phyloP scores from a whole-genome alignment of 2,113 vertebrate genomes.

The Herpetotheres cachinnans region DNA sequence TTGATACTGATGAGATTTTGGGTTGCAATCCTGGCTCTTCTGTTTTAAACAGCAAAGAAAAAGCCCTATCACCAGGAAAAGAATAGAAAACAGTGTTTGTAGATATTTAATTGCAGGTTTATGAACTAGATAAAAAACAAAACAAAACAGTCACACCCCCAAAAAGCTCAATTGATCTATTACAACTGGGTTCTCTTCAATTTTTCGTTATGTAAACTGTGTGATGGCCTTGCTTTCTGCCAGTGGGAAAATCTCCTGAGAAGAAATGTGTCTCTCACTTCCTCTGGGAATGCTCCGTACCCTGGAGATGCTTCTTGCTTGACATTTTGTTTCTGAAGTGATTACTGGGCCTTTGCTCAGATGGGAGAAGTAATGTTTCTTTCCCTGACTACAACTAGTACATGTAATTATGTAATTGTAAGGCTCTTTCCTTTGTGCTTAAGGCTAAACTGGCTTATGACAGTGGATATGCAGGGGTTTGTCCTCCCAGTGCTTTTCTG shows the following conservation, averaged over 20 bases:
- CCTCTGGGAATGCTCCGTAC: slow-evolving; percentile 70
- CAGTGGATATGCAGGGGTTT: neutral
- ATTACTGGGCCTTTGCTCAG: slow-evolving; percentile 1
- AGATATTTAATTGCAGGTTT: neutral
- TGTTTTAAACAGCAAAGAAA: neutral
- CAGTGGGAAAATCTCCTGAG: slow-evolving; percentile 70
- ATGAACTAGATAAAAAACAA: neutral
- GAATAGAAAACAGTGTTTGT: neutral
- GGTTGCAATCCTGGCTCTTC: neutral
- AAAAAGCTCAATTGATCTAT: slow-evolving; percentile 14
- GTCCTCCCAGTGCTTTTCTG: neutral
- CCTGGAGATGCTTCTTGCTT: slow-evolving; percentile 50
- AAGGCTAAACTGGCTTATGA: neutral
- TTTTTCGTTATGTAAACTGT: slow-evolving; percentile 1
- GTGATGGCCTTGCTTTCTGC: neutral
- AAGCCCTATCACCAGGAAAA: neutral
- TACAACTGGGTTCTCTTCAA: slow-evolving; percentile 29
- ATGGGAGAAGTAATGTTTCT: neutral
- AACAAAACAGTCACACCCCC: neutral
- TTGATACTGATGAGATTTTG: neutral
- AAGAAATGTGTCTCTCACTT: slow-evolving; percentile 48
- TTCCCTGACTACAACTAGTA: neutral
- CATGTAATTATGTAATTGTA: neutral
- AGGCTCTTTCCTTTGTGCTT: neutral
- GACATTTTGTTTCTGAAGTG: slow-evolving; percentile 64